Evolutionary conservation across 2,888 invertebrate genomes (phyloP).

Genomic region (Anoplius nigerrimus): DNA sequence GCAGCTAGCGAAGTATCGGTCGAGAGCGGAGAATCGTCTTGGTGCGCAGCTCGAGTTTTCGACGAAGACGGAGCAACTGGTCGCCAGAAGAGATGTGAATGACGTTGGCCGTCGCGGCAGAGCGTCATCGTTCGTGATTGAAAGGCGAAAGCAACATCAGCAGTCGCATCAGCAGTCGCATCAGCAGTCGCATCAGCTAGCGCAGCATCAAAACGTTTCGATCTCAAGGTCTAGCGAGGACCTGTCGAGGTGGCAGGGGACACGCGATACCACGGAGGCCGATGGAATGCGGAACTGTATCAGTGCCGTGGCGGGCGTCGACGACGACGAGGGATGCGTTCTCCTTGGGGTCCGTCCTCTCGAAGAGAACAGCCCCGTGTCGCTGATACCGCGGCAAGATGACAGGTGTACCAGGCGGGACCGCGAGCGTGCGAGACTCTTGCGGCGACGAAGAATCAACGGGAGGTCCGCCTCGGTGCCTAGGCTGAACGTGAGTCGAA

Average conservation of each 20-base stretch:
- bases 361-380: conserved; percentile 37
- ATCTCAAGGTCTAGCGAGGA: conserved; percentile 54
- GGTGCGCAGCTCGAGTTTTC: conserved; percentile 42
- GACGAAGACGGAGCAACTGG: conserved; percentile 56
- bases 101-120: conserved; percentile 40
- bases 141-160: conserved; percentile 42
- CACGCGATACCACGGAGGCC: conserved; percentile 37
- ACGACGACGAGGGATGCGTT: conserved; percentile 66
- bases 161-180: conserved; percentile 29
- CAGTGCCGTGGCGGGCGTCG: conserved; percentile 56
- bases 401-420: conserved; percentile 69
- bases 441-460: conserved; percentile 70
- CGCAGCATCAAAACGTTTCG: conserved; percentile 12
- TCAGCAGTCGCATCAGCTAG: too few species aligned
- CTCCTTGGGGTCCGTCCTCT: conserved; percentile 62
- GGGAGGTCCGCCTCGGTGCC: conserved; percentile 74
- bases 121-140: conserved; percentile 63
- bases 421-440: conserved; percentile 70
- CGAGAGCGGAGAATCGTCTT: conserved; percentile 43
- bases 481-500: conserved; percentile 69
- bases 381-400: conserved; percentile 57
- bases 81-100: conserved; percentile 45
- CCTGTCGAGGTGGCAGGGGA: conserved; percentile 33
- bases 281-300: conserved; percentile 57
- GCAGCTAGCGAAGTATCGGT: conserved; percentile 36